Evolutionary conservation across 92 coral and sea anemone species (phyloP).

Genomic region (Diadumene lineata): DNA sequence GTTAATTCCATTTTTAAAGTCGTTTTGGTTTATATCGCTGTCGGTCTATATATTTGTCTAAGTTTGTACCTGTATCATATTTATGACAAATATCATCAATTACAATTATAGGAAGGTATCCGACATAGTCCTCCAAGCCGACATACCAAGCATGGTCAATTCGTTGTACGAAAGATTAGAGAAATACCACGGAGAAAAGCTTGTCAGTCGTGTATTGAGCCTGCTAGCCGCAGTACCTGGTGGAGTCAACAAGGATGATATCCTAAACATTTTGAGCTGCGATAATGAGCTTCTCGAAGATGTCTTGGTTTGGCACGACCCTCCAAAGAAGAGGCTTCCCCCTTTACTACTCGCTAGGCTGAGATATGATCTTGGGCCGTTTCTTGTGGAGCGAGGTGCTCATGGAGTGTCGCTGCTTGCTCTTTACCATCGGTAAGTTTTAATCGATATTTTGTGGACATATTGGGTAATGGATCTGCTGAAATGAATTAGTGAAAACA

Average conservation of each 20-base stretch:
- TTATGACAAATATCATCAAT: neutral
- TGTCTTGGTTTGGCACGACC: conserved; percentile 65
- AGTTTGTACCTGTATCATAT: too few species aligned
- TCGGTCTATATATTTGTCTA: too few species aligned
- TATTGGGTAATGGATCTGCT: too few species aligned
- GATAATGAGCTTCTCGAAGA: conserved; percentile 51
- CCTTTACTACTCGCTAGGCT: conserved; percentile 60
- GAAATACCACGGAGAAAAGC: conserved; percentile 55
- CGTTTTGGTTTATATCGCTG: too few species aligned
- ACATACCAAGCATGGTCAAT: conserved; percentile 53
- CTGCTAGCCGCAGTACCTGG: conserved; percentile 54
- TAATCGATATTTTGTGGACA: too few species aligned
- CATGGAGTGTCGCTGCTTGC: conserved; percentile 60
- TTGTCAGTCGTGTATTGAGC: conserved; percentile 49
- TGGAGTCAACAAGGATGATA: conserved; percentile 64
- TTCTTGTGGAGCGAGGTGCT: conserved; percentile 67
- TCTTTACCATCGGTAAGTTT: conserved; percentile 57
- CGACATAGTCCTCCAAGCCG: conserved; percentile 31
- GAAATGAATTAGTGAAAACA: too few species aligned
- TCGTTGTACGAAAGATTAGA: conserved; percentile 56
- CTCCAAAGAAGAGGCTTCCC: conserved; percentile 62
- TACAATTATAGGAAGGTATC: conserved; percentile 18
- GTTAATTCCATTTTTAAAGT: too few species aligned
- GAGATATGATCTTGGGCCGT: conserved; percentile 57
- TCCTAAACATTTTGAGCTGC: conserved; percentile 53